Evolutionary conservation across 2,797 vertebrate genomes (phyloP), one percentile per base, ranked within the genome.

Genomic region (Manis crassicaudata): DNA sequence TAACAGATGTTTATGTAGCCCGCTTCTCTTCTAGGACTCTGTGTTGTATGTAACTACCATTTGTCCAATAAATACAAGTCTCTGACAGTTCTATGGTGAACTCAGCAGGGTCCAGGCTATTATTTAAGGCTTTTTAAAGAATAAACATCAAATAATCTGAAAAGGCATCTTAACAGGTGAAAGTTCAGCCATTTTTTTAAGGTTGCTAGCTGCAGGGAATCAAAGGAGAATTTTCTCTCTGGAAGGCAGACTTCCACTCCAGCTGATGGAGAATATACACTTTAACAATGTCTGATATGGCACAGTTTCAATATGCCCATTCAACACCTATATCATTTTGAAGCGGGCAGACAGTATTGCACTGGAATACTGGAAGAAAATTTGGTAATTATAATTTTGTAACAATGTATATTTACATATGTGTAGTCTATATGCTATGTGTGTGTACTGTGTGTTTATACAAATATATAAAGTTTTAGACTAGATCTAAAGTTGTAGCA

Each of bases 131-230:
- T 95, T 95, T 97, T 91, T 94, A 56, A 96, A 97, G 89, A 95
- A 97, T 94, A 97, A 93, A 95, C 97, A 97, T 94, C 94, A 97
- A 97, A 88, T 96, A 96, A 97, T 95, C 88, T 97, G 95, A 95
- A 98, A 97, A 96, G 72, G 54, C 58, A 96, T 94, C 94, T 97
- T 88, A 92, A 90, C 96, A 46, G 88, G 91, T 94, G 37, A 97
- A 85, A 97, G 80, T 82, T 46, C 60, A 96, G 37, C 46, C 80
- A 46, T 82, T 95, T 95, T 91, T 96, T 97, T 58, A 93, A 79
- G 46, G 86, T 35, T 95, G 35, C 90, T 77, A 35, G 35, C 46
- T 58, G 72, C 21, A 17, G 86, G 73, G 32, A 84, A 73, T 75
- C 46, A 50, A 88, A 91, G 76, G 58, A 77, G 67, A 73, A 83